phyloP scores from a whole-genome alignment of 2,113 vertebrate genomes.

The Dipodomys spectabilis region DNA sequence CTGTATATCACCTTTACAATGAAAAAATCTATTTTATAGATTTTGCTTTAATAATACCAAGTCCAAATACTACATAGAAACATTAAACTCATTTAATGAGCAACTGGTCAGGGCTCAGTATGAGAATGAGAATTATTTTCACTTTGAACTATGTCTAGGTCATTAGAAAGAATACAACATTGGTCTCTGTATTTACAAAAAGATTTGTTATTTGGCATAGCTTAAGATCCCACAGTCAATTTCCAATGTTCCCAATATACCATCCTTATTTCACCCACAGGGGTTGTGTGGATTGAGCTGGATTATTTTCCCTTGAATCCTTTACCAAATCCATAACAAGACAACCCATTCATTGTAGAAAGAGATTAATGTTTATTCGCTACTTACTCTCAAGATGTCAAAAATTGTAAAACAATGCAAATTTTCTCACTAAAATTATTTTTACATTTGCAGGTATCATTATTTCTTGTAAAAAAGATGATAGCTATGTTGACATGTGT shows the following conservation, averaged over 20 bases:
- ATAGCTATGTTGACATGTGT: not conserved
- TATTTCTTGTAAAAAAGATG: not conserved
- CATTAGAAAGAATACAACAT: too few relatives aligned
- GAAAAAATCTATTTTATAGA: not conserved
- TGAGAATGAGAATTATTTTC: not conserved
- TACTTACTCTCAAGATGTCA: not conserved
- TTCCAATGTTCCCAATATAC: not conserved
- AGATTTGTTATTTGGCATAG: not conserved
- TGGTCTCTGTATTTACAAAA: not conserved
- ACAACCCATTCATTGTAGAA: not conserved
- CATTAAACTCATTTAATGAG: not conserved
- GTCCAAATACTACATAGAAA: not conserved
- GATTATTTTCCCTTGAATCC: not conserved
- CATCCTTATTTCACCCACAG: not conserved
- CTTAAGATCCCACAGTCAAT: not conserved
- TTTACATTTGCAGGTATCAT: not conserved
- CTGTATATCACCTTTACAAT: too few relatives aligned
- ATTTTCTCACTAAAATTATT: not conserved
- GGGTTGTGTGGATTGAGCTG: not conserved
- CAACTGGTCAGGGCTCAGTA: not conserved
- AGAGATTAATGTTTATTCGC: not conserved
- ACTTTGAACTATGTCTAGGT: not conserved
- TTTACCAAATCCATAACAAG: not conserved
- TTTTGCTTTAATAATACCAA: not conserved
- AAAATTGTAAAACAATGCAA: too few relatives aligned